phyloP scores from a whole-genome alignment of 1,140 invertebrate genomes.

The Eumaeus atala region DNA sequence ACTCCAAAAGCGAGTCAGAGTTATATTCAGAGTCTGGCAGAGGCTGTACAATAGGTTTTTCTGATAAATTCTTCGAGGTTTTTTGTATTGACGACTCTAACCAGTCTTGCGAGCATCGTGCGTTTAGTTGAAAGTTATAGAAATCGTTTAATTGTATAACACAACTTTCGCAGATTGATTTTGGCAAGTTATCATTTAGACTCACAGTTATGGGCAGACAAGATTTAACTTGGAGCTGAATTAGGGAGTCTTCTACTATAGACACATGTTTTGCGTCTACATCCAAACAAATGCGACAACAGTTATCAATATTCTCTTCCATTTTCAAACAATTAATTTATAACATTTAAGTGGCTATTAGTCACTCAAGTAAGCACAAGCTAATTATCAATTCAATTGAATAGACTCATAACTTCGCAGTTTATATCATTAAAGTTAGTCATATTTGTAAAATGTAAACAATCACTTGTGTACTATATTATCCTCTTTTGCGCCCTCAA shows the following conservation, averaged over 20 bases:
- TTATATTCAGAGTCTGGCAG: conserved; percentile 65
- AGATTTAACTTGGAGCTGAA: conserved; percentile 53
- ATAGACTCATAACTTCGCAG: too few relatives aligned
- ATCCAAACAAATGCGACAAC: conserved; percentile 59
- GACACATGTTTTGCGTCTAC: conserved; percentile 47
- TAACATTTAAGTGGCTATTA: background rate
- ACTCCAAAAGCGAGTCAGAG: conserved; percentile 62
- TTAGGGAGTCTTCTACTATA: conserved; percentile 46
- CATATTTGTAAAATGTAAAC: too few relatives aligned
- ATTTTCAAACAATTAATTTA: conserved; percentile 27
- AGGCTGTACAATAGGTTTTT: conserved; percentile 54
- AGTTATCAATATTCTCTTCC: conserved; percentile 43
- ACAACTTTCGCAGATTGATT: conserved; percentile 48
- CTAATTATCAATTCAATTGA: too few relatives aligned
- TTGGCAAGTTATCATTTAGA: conserved; percentile 47
- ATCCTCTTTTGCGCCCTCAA: too few relatives aligned
- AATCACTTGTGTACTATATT: too few relatives aligned
- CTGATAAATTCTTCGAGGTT: conserved; percentile 41
- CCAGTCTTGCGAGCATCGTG: conserved; percentile 61
- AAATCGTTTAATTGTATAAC: conserved; percentile 53
- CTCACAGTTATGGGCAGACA: conserved; percentile 46
- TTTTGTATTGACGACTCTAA: conserved; percentile 51
- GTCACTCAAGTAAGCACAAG: too few relatives aligned
- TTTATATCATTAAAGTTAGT: too few relatives aligned
- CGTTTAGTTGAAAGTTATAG: conserved; percentile 63